Evolutionary conservation across 2,113 vertebrate species (phyloP), one percentile per base, ranked within the genome.

Genomic region (Hylia prasina): DNA sequence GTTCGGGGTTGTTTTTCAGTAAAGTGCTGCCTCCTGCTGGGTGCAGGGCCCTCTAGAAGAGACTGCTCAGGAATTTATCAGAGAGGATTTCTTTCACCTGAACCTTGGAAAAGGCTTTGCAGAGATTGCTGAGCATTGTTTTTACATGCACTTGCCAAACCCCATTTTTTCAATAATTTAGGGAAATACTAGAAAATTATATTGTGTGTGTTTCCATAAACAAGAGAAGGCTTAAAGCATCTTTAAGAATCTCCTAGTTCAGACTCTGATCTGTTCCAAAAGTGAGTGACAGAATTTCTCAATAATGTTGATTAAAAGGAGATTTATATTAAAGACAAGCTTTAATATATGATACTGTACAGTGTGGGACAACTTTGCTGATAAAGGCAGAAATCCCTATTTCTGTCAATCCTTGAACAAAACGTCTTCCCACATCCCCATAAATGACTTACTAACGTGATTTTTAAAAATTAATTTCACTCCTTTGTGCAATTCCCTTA

Each of bases 1-100:
- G 25, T 65, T 80, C 20, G 1, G 21, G 27, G 27, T 21, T 7
- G 51, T 96, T 97, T 80, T 88, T 71, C 50, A 96, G 97, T 95
- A 13, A 97, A 93, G 96, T 97, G 96, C 96, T 98, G 98, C 97
- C 98, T 97, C 97, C 98, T 98, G 96, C 97, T 97, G 98, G 97
- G 94, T 76, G 79, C 65, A 54, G 82, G 17, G 16, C 53, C 56
- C 82, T 21, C 5, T 1, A 6, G 51, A 20, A 44, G 30, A n/a
- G 15, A 15, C 13, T 31, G 63, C 66, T 31, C 47, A 11, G 50
- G 4, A 3, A 72, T 27, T 39, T 10, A 5, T 15, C 8, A 0
- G 0, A 2, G 10, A 48, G 40, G 7, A 13, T 33, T 81, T n/a
- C 15, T 33, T 20, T 47, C 28, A 21, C 2, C 37, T 33, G 30